A percentile compares a stretch with the other conserved stretches of the same genome.
Conservation (phyloP, 2,888 invertebrate genomes). For the Gastrophysa polygoni region DNA sequence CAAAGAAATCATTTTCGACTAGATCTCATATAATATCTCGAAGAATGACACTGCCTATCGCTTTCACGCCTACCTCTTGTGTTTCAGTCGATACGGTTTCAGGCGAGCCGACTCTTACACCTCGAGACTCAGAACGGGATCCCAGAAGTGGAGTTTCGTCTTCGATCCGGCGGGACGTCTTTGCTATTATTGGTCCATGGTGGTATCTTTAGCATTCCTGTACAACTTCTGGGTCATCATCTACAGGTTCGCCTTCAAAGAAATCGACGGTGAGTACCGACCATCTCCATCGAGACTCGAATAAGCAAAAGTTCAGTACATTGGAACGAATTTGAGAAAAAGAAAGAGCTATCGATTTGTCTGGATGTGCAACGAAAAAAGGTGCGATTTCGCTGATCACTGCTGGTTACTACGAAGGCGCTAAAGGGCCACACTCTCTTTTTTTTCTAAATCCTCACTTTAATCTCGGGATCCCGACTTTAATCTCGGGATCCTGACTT, state of each 20-base stretch:
- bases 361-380: too few relatives aligned
- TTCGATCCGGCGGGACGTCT: slow-evolving; percentile 97
- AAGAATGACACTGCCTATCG: too few relatives aligned
- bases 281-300: neutral
- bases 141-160: slow-evolving; percentile 90
- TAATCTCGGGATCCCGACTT: too few relatives aligned
- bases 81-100: slow-evolving; percentile 62
- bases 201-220: slow-evolving; percentile 93
- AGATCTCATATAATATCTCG: too few relatives aligned
- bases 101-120: slow-evolving; percentile 67
- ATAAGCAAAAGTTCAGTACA: neutral
- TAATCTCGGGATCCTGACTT: too few relatives aligned
- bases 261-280: slow-evolving; percentile 80
- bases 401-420: too few relatives aligned
- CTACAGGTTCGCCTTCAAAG: slow-evolving; percentile 98
- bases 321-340: neutral
- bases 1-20: too few relatives aligned
- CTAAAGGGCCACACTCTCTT: too few relatives aligned
- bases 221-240: slow-evolving; percentile 99
- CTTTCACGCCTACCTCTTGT: slow-evolving; percentile 14
- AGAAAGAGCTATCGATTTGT: too few relatives aligned
- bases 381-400: too few relatives aligned
- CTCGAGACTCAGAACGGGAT: slow-evolving; percentile 69
- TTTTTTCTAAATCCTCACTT: too few relatives aligned
- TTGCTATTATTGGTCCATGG: slow-evolving; percentile 97